These are phyloP conservation scores for Tragelaphus scriptus DNA, from an alignment of 2,113 vertebrate genomes.

Conservation along the genomic window DNA sequence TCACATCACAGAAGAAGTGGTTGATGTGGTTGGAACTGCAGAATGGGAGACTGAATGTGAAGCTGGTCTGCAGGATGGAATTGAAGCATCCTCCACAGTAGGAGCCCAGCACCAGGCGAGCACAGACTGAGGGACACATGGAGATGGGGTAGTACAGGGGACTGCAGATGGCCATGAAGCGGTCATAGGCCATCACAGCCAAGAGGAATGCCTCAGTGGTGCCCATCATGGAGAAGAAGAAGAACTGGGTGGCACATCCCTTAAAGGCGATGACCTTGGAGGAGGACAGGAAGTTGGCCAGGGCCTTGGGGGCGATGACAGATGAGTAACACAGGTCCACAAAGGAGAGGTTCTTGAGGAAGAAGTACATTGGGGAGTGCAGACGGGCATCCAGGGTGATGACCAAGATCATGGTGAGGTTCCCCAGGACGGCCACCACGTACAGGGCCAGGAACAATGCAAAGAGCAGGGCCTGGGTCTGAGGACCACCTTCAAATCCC, in stretches of 20 bases:
- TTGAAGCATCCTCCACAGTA: not conserved
- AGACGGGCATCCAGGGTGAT: not conserved
- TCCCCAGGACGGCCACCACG: accelerated
- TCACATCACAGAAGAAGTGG: not conserved
- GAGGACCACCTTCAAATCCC: accelerated
- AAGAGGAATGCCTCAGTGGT: not conserved
- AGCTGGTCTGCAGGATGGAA: not conserved
- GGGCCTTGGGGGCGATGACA: not conserved
- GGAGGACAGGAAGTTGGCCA: not conserved
- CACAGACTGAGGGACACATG: accelerated
- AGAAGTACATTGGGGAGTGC: not conserved
- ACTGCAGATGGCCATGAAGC: not conserved
- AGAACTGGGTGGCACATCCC: not conserved
- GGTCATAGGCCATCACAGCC: not conserved
- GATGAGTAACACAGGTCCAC: accelerated
- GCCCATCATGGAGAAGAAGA: not conserved
- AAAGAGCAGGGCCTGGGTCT: not conserved
- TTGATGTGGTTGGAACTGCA: not conserved
- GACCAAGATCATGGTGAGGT: not conserved
- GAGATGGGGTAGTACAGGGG: not conserved
- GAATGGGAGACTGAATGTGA: not conserved
- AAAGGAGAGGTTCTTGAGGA: not conserved
- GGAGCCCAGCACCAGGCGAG: not conserved
- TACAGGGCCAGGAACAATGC: not conserved
- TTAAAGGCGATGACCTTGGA: not conserved